Evolutionary conservation across 2,888 invertebrate genomes (phyloP).

Genomic region (Pachydiplax longipennis): DNA sequence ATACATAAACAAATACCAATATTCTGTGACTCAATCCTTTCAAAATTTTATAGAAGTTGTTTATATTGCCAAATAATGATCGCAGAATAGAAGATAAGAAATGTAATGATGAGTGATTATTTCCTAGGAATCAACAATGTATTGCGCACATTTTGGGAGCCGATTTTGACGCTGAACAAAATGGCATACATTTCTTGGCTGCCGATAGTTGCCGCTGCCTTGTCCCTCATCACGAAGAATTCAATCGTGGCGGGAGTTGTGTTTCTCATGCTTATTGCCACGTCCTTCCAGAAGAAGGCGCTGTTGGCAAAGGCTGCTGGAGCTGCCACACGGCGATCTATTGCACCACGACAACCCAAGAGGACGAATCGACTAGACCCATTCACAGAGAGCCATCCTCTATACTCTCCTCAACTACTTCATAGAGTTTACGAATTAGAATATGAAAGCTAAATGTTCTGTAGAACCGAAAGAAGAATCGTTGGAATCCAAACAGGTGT

Average conservation of each 20-base stretch:
- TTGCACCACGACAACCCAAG: not conserved
- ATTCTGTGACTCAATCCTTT: too few species aligned
- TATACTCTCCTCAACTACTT: not conserved
- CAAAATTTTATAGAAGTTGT: too few species aligned
- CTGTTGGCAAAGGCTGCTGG: slow-evolving; percentile 16
- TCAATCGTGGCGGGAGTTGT: slow-evolving; percentile 48
- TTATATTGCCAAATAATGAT: too few species aligned
- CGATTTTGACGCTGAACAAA: slow-evolving; percentile 8
- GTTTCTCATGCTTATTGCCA: slow-evolving; percentile 47
- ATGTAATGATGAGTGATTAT: too few species aligned
- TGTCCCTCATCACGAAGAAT: slow-evolving; percentile 47
- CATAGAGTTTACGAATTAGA: not conserved
- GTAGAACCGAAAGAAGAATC: too few species aligned
- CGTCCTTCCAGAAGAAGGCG: slow-evolving; percentile 47
- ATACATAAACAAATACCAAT: too few species aligned
- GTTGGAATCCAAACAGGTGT: too few species aligned
- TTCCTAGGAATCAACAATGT: not conserved
- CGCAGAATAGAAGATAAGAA: too few species aligned
- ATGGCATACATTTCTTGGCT: not conserved
- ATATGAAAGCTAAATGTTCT: too few species aligned
- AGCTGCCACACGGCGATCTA: slow-evolving; percentile 5
- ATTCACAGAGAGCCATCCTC: not conserved
- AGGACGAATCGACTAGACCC: not conserved
- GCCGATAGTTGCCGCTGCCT: not conserved
- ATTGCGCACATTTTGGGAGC: slow-evolving; percentile 1